phyloP scores from a whole-genome alignment of 2,797 vertebrate genomes.

The Melanotaenia maccullochi region DNA sequence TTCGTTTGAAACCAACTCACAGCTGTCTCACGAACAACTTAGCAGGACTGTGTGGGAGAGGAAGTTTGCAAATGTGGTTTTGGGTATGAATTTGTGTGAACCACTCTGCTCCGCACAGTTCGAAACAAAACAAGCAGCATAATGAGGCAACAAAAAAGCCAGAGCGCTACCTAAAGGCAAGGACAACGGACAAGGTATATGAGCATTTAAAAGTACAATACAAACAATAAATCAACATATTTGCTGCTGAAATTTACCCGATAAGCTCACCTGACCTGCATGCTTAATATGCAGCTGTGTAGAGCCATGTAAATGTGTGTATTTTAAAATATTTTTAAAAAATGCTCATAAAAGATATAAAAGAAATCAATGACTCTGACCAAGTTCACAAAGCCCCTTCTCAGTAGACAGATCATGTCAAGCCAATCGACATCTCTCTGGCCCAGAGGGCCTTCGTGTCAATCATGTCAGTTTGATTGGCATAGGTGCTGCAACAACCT shows the following conservation, averaged over 20 bases:
- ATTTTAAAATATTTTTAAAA: background rate
- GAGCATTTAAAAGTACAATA: background rate
- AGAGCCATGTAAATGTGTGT: background rate
- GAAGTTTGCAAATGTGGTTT: conserved; percentile 49
- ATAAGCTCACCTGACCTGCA: background rate
- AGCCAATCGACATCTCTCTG: conserved; percentile 7
- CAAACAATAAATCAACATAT: background rate
- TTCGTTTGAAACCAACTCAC: conserved; percentile 59
- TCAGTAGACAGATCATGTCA: conserved; percentile 15
- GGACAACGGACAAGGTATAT: conserved; percentile 22
- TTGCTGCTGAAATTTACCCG: background rate
- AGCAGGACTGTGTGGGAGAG: conserved; percentile 56
- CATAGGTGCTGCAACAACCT: conserved; percentile 2
- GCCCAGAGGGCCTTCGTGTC: conserved; percentile 1
- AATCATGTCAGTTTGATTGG: conserved; percentile 10
- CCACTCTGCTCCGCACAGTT: conserved; percentile 44
- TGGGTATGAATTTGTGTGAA: conserved; percentile 33
- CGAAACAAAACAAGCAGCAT: conserved; percentile 54
- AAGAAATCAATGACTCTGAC: background rate
- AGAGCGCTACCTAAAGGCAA: conserved; percentile 20
- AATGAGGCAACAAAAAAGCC: conserved; percentile 26
- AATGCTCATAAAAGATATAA: background rate
- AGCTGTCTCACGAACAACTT: conserved; percentile 64
- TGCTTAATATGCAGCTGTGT: background rate
- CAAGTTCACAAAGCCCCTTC: background rate